Evolutionary conservation across 1,140 invertebrate species (phyloP), one percentile per base, ranked within the genome.

Genomic region (Heliconius congener): DNA sequence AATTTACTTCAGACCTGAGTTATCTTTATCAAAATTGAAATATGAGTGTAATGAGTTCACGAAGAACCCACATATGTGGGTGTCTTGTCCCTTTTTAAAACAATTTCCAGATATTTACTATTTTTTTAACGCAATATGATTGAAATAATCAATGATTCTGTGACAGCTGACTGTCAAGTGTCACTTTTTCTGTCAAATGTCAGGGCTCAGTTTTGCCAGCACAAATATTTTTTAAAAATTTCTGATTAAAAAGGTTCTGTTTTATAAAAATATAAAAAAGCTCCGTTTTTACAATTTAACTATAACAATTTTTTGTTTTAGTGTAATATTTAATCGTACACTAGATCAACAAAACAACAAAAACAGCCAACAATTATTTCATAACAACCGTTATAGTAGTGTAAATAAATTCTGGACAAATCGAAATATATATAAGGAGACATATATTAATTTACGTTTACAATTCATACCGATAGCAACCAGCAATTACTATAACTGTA

Each of bases 1-100:
- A 77, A 88, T 85, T 85, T 73, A 81, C 57, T 80, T 81, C 85
- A 74, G 77, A 87, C 84, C 83, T 77, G 76, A 72, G 18, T 18
- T n/a, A 42, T 60, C 27, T 77, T 72, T 19, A 30, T 27, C 27
- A 60, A 19, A 23, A 34, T 39, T 37, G n/a, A 1, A 66, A 39
- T 76, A 46, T 70, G 8, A 50, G 9, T 39, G 6, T n/a, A 55
- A 37, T 11, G 55, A 71, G 27, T 52, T 46, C 57, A 37, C 13
- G 30, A 34, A 46, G 50, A 76, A 73, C 79, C 79, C 79, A 77
- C 76, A 73, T 39, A 70, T n/a, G 37, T 50, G 74, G 66, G 46
- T 72, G 72, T 18, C 16, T 37, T 55, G 50, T 13, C 23, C 13
- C 27, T 39, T 27, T 55, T 42, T 80, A 50, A n/a, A 73, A 16